Percentiles rank a stretch among this genome's conserved stretches.
These are phyloP conservation scores for Hucho hucho DNA, from an alignment of 2,113 vertebrate species.

Conservation along the genomic window DNA sequence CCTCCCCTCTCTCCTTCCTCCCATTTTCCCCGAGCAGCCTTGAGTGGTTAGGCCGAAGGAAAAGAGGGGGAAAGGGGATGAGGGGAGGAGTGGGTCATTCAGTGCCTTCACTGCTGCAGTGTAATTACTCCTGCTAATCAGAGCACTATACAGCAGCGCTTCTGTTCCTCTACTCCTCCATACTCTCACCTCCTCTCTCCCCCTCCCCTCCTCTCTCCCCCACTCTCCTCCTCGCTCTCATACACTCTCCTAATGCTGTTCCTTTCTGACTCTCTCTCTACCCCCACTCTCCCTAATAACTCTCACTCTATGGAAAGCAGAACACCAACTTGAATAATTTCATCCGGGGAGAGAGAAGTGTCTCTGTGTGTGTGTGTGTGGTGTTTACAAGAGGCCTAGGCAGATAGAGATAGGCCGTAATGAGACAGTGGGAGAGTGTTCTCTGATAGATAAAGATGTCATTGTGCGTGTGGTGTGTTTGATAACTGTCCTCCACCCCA, in stretches of 20 bases:
- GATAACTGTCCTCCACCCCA: slow-evolving; percentile 62
- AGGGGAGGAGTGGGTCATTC: slow-evolving; percentile 60
- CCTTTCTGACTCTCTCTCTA: slow-evolving; percentile 29
- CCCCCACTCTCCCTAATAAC: slow-evolving; percentile 50
- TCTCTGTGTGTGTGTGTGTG: neutral
- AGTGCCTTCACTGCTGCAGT: slow-evolving; percentile 63
- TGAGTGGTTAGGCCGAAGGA: slow-evolving; percentile 4
- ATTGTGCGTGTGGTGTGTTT: slow-evolving; percentile 64
- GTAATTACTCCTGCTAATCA: slow-evolving; percentile 80
- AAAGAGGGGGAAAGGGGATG: slow-evolving; percentile 17
- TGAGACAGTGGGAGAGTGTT: slow-evolving; percentile 51
- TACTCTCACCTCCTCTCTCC: slow-evolving; percentile 35
- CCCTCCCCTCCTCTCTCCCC: slow-evolving; percentile 56
- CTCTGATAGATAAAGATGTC: slow-evolving; percentile 64
- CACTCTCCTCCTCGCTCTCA: slow-evolving; percentile 21
- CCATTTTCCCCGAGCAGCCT: neutral
- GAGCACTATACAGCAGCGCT: slow-evolving; percentile 73
- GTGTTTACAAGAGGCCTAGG: slow-evolving; percentile 19
- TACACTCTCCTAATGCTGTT: slow-evolving; percentile 51
- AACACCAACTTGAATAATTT: slow-evolving; percentile 55
- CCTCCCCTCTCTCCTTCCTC: neutral
- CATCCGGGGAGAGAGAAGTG: neutral
- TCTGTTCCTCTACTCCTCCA: slow-evolving; percentile 68
- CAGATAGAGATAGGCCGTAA: slow-evolving; percentile 49
- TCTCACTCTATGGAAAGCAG: slow-evolving; percentile 46